A percentile compares a stretch with the other conserved stretches of the same genome.
Evolutionary conservation across 2,888 invertebrate species (phyloP).

Genomic region (Plagodis pulveraria): DNA sequence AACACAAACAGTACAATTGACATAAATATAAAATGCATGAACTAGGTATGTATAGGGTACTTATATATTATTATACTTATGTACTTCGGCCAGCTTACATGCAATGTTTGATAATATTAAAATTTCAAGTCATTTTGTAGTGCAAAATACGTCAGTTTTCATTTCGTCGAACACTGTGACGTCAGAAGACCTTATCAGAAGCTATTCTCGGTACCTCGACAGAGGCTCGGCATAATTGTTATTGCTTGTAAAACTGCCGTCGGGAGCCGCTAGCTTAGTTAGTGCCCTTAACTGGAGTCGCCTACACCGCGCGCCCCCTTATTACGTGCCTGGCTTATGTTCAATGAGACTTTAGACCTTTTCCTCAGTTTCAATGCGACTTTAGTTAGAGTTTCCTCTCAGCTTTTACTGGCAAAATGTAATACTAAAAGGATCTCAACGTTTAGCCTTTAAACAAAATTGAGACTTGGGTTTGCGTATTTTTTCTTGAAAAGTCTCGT

Average conservation of each 20-base stretch:
- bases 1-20: too few species aligned
- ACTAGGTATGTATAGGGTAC: too few species aligned
- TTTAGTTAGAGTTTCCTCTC: slow-evolving; percentile 8
- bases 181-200: slow-evolving; percentile 31
- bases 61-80: too few species aligned
- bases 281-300: slow-evolving; percentile 32
- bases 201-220: slow-evolving; percentile 12
- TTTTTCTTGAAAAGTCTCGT: not conserved
- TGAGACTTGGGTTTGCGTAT: slow-evolving; percentile 5
- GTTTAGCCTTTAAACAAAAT: slow-evolving; percentile 21
- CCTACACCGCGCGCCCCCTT: slow-evolving; percentile 42
- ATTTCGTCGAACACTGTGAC: slow-evolving; percentile 10
- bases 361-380: slow-evolving; percentile 11
- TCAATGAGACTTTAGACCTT: slow-evolving; percentile 9
- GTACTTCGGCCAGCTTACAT: too few species aligned
- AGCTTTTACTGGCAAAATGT: slow-evolving; percentile 9
- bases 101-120: too few species aligned
- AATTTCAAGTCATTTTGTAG: too few species aligned
- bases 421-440: slow-evolving; percentile 16
- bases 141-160: too few species aligned
- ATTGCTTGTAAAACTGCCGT: slow-evolving; percentile 47
- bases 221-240: slow-evolving; percentile 53
- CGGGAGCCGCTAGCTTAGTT: slow-evolving; percentile 34
- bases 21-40: too few species aligned
- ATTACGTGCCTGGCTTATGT: slow-evolving; percentile 38